Evolutionary conservation across 2,113 vertebrate genomes (phyloP).

Genomic region (Actinemys pallida): DNA sequence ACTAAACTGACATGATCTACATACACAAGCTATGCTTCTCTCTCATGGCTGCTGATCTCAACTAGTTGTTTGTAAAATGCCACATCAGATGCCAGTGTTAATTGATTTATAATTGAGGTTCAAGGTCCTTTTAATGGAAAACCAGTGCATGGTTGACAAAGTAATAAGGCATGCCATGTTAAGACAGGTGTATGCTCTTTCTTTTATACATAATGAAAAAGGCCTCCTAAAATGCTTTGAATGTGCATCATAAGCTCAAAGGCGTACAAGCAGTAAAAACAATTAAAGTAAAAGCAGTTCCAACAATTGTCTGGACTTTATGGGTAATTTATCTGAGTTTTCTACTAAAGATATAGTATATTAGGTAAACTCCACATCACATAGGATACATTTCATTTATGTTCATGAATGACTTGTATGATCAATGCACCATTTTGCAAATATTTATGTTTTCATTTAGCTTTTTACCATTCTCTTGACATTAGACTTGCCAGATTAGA

Average conservation of each 20-base stretch:
- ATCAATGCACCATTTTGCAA: background rate
- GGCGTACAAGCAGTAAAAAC: slow-evolving; percentile 47
- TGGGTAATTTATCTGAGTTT: slow-evolving; percentile 9
- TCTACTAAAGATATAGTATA: background rate
- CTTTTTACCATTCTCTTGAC: background rate
- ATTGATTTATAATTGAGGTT: rapidly evolving
- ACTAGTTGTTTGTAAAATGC: background rate
- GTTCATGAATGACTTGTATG: background rate
- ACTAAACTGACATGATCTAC: background rate
- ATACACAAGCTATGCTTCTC: background rate
- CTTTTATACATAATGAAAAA: slow-evolving; percentile 36
- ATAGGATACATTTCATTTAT: background rate
- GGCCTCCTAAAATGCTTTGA: slow-evolving; percentile 26
- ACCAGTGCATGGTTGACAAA: background rate
- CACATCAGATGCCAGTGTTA: background rate
- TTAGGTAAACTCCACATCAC: background rate
- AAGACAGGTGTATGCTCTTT: slow-evolving; percentile 29
- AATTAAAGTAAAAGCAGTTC: slow-evolving; percentile 38
- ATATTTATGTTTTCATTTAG: background rate
- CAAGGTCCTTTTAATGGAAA: background rate
- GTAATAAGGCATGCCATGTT: background rate
- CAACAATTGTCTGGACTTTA: slow-evolving; percentile 46
- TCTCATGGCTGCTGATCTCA: background rate
- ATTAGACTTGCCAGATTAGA: background rate
- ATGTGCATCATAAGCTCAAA: slow-evolving; percentile 71